A percentile compares a stretch with the other conserved stretches of the same genome.
These are phyloP conservation scores for Pogonophryne albipinna DNA, from an alignment of 2,797 vertebrate genomes.

Conservation along the genomic window DNA sequence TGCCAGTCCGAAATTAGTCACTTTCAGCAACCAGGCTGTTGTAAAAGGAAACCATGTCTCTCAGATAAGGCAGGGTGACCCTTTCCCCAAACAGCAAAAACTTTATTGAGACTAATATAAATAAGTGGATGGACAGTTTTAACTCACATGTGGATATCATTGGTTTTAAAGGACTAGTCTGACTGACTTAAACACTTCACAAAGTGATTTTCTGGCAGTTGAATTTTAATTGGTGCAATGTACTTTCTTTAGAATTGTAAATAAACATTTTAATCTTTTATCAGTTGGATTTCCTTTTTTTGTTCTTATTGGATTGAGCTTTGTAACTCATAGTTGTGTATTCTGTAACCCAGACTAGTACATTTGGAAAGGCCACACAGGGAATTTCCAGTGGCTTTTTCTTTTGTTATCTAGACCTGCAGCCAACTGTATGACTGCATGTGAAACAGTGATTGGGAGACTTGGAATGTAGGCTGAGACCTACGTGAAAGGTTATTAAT, in stretches of 20 bases:
- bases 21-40: not conserved
- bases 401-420: conserved; percentile 32
- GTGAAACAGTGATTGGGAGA: not conserved
- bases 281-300: not conserved
- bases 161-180: conserved; percentile 17
- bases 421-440: conserved; percentile 14
- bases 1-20: not conserved
- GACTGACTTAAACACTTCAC: not conserved
- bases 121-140: not conserved
- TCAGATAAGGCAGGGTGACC: not conserved
- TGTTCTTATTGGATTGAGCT: not conserved
- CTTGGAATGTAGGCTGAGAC: not conserved
- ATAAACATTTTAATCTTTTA: conserved; percentile 82
- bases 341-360: not conserved
- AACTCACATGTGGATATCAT: not conserved
- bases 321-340: not conserved
- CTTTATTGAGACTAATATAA: not conserved
- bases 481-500: no score
- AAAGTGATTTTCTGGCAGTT: conserved; percentile 2
- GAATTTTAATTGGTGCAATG: conserved; percentile 5
- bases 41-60: conserved; percentile 4
- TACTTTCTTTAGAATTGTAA: conserved; percentile 76
- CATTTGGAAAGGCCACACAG: not conserved
- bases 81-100: not conserved
- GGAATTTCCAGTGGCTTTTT: conserved; percentile 57